Evolutionary conservation across 2,797 vertebrate species (phyloP).

Genomic region (Danio aesculapii): DNA sequence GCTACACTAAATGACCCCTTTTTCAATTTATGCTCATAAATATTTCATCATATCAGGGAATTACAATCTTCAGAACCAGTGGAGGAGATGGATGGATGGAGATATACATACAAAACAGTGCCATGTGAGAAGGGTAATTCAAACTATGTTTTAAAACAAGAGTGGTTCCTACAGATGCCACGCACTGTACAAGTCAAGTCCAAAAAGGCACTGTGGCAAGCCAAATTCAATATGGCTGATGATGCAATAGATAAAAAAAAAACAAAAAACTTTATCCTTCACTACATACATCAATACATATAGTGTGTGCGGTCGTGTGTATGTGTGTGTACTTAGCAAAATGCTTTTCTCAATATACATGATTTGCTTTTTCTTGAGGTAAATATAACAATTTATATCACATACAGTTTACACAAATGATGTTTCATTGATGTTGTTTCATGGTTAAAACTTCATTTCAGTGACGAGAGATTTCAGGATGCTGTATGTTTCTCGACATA

Average conservation of each 20-base stretch:
- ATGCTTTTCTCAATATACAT: no score
- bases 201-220: not conserved
- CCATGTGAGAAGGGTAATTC: slow-evolving; percentile 9
- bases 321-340: no score
- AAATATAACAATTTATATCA: no score
- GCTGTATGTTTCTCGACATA: no score
- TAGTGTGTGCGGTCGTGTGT: no score
- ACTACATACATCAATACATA: no score
- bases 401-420: no score
- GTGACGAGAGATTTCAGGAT: no score
- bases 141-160: slow-evolving; percentile 6
- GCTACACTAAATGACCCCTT: slow-evolving; percentile 45
- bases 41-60: slow-evolving; percentile 48
- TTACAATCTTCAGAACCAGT: slow-evolving; percentile 41
- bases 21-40: slow-evolving; percentile 56
- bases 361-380: no score
- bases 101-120: slow-evolving; percentile 34
- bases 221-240: not conserved
- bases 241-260: not conserved
- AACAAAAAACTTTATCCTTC: no score
- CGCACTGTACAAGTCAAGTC: not conserved
- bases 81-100: slow-evolving; percentile 33
- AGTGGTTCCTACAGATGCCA: not conserved
- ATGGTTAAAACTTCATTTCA: no score
- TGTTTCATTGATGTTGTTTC: no score